Evolutionary conservation across 2,797 vertebrate genomes (phyloP), one percentile per base, ranked within the genome.

Genomic region (Phrynocephalus vlangalii): DNA sequence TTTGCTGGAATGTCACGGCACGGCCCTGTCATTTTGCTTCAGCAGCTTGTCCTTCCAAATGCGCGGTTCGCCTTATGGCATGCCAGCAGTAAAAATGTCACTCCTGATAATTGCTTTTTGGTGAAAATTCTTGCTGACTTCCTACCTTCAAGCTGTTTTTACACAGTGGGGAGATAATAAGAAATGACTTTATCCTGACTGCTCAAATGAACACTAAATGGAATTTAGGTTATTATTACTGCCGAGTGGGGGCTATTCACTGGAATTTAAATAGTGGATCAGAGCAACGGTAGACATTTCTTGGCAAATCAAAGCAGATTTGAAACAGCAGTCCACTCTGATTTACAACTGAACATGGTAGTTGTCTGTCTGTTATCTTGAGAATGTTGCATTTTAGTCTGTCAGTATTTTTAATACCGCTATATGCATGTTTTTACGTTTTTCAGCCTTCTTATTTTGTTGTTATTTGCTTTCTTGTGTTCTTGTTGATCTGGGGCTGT

Each of bases 131-230:
- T 96, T 97, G 96, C 97, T 98, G 98, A 98, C 98, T 97, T 97
- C 96, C 96, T 96, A 97, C 97, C 97, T 98, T 98, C 98, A 98
- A 98, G 98, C 98, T 98, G 96, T 97, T 97, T 97, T 97, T 97
- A 97, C 97, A 96, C 97, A 97, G 97, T 97, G 93, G 97, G 98
- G 97, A 98, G 98, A 98, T 98, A 98, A 98, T 98, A 97, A 97
- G 98, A 98, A 98, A 98, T 98, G 98, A 98, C 98, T 98, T 98
- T 98, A 98, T 98, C 98, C 97, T 97, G 98, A 98, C 98, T 99
- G 98, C 98, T 99, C 98, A 98, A 97, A 98, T 98, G 96, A 97
- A 96, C 97, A 97, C 96, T 97, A 97, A 97, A 97, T 97, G 97
- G 96, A 97, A 97, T 97, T 97, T 96, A 95, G 96, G 96, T 97